Conservation (phyloP, 2,888 invertebrate genomes). For the Eupsilia transversa region DNA sequence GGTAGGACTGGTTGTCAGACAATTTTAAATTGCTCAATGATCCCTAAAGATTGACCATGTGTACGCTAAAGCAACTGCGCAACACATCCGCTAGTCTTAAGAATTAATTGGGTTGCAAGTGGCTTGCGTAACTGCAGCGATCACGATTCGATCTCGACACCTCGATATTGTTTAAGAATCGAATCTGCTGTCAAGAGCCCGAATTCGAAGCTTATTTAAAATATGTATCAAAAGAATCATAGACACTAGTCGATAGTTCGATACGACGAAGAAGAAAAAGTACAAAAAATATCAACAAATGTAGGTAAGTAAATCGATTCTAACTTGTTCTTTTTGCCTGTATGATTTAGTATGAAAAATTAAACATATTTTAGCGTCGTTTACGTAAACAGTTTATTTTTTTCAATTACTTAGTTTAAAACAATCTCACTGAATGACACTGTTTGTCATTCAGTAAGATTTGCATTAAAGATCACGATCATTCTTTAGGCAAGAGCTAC, state of each 20-base stretch:
- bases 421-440: too few relatives aligned
- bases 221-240: too few relatives aligned
- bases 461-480: too few relatives aligned
- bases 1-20: too few relatives aligned
- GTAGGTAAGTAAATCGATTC: conserved; percentile 36
- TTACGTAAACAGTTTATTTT: neutral
- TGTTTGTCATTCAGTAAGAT: too few relatives aligned
- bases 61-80: conserved; percentile 44
- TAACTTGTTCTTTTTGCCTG: conserved; percentile 1
- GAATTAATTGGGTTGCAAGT: conserved; percentile 61
- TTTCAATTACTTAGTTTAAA: too few relatives aligned
- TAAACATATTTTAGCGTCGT: neutral
- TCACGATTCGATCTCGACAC: conserved; percentile 53
- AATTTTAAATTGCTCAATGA: conserved; percentile 31
- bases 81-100: conserved; percentile 44
- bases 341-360: neutral
- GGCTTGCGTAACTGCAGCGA: conserved; percentile 47
- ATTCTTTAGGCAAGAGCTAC: too few relatives aligned
- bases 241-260: too few relatives aligned
- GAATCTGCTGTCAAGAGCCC: too few relatives aligned
- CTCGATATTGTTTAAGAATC: conserved; percentile 35
- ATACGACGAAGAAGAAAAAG: too few relatives aligned
- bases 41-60: conserved; percentile 40
- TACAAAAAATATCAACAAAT: conserved; percentile 8
- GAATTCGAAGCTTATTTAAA: too few relatives aligned